These are phyloP conservation scores for Octodon degus DNA, from an alignment of 2,113 vertebrate genomes.

Conservation along the genomic window DNA sequence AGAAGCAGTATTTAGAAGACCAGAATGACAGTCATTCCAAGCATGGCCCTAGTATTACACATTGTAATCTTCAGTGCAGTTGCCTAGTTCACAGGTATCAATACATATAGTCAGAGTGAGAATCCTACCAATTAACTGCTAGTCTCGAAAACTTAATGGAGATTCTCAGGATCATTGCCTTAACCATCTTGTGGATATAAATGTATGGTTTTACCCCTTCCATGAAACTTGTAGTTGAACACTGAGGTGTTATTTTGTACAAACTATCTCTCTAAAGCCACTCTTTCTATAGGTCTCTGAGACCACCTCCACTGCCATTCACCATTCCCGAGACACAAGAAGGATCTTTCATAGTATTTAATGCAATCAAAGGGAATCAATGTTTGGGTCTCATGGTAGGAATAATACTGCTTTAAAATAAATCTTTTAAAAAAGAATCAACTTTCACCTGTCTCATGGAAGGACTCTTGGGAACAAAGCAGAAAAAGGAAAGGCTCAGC, in stretches of 20 bases:
- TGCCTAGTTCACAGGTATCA: too few relatives aligned
- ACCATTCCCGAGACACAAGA: background rate
- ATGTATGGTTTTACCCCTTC: too few relatives aligned
- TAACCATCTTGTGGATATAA: too few relatives aligned
- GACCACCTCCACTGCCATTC: background rate
- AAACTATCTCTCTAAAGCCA: background rate
- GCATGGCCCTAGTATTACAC: too few relatives aligned
- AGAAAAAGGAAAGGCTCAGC: background rate
- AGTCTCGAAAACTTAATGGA: too few relatives aligned
- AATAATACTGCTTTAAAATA: background rate
- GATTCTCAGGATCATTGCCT: too few relatives aligned
- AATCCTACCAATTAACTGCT: too few relatives aligned
- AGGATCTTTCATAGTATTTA: background rate
- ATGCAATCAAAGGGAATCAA: background rate
- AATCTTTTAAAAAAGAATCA: background rate
- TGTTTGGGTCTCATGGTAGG: background rate
- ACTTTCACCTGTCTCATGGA: background rate
- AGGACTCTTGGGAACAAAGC: background rate
- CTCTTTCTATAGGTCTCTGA: background rate
- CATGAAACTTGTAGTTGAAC: background rate
- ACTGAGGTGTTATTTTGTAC: background rate
- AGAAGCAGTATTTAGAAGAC: too few relatives aligned
- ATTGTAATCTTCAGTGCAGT: too few relatives aligned
- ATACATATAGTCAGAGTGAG: too few relatives aligned
- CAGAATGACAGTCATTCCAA: too few relatives aligned